These are phyloP conservation scores for Cataglyphis cursor DNA, from an alignment of 2,888 invertebrate genomes.

Conservation along the genomic window DNA sequence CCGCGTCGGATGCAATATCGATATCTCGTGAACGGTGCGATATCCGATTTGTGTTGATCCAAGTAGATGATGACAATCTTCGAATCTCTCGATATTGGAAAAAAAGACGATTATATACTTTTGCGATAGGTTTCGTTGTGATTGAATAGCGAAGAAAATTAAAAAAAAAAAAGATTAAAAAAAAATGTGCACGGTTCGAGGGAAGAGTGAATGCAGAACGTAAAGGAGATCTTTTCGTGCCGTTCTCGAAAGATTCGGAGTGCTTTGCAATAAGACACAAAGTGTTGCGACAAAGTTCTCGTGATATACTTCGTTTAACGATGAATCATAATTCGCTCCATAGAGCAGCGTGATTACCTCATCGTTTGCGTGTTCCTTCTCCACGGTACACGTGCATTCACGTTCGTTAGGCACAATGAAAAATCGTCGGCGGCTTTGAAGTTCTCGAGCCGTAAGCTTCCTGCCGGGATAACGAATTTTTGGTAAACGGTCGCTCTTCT, in stretches of 20 bases:
- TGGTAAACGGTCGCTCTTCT: constrained; percentile 15
- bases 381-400: constrained; percentile 8
- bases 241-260: neutral
- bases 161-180: neutral
- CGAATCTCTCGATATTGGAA: neutral
- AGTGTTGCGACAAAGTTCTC: neutral
- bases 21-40: neutral
- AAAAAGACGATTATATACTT: neutral
- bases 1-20: neutral
- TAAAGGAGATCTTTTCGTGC: neutral
- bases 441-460: neutral
- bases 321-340: neutral
- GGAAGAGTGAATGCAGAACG: neutral
- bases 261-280: neutral
- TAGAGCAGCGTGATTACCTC: neutral
- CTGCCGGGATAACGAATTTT: constrained; percentile 36
- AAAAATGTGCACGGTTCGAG: neutral
- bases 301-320: constrained; percentile 2
- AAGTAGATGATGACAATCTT: neutral
- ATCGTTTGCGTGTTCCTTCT: neutral
- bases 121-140: neutral
- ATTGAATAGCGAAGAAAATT: neutral
- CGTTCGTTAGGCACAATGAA: neutral
- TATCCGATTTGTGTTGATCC: constrained; percentile 16
- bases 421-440: constrained; percentile 18